These are phyloP conservation scores for Zeugodacus cucurbitae DNA, from an alignment of 1,140 invertebrate genomes.

Conservation along the genomic window DNA sequence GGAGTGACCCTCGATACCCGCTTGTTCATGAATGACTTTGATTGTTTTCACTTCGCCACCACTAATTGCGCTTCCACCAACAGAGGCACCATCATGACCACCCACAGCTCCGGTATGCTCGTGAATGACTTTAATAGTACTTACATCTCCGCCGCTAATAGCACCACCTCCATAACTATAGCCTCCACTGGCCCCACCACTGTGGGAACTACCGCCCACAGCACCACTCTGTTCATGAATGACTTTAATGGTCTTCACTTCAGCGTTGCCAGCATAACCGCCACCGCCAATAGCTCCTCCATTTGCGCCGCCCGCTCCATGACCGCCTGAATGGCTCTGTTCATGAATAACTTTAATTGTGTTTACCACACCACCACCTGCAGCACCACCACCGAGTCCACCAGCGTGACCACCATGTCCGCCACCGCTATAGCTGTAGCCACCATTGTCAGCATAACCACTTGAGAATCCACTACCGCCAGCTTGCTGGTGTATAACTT, in stretches of 20 bases:
- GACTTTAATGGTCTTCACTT: conserved; percentile 43
- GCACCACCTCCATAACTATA: conserved; percentile 13
- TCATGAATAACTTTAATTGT: conserved; percentile 56
- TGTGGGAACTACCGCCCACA: background rate
- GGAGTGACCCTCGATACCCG: conserved; percentile 29
- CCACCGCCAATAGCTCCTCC: conserved; percentile 1
- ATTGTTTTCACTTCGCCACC: conserved; percentile 46
- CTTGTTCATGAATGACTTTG: conserved; percentile 45
- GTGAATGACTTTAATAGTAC: conserved; percentile 44
- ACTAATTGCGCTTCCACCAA: background rate
- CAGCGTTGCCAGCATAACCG: background rate
- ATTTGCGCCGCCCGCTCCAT: background rate
- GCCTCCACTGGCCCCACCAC: conserved; percentile 40
- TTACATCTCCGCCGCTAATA: conserved; percentile 17
- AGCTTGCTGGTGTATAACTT: conserved; percentile 59
- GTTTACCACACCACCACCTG: conserved; percentile 50
- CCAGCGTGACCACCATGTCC: conserved; percentile 44
- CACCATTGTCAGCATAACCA: conserved; percentile 45
- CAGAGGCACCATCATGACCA: background rate
- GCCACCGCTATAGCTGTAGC: conserved; percentile 20
- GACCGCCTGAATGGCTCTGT: background rate
- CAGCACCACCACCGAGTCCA: conserved; percentile 45
- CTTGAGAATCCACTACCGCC: conserved; percentile 41
- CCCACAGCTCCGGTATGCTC: conserved; percentile 1
- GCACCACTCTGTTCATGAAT: conserved; percentile 40